phyloP scores from a whole-genome alignment of 2,113 vertebrate species.

The Dipodomys ordii region DNA sequence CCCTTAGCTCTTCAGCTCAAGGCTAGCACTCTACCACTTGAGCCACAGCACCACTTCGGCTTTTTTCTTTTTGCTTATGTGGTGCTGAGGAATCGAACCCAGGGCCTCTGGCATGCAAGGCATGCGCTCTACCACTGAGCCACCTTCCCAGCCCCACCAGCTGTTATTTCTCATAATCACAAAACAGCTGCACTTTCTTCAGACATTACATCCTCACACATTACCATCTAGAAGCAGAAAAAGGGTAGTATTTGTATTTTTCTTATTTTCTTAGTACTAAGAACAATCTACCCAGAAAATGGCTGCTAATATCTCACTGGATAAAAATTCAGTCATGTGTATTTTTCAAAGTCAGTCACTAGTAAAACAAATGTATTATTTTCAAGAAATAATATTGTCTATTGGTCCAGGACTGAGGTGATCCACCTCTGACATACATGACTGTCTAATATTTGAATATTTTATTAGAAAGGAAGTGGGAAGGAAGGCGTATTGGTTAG shows the following conservation, averaged over 20 bases:
- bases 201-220: neutral
- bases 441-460: neutral
- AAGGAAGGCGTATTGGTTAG: neutral
- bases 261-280: constrained; percentile 17
- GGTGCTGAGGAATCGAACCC: too few relatives aligned
- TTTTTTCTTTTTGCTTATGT: too few relatives aligned
- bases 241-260: neutral
- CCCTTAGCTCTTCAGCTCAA: too few relatives aligned
- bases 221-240: neutral
- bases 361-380: constrained; percentile 42
- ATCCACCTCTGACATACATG: neutral
- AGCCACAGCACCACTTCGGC: too few relatives aligned
- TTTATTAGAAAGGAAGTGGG: neutral
- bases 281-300: neutral
- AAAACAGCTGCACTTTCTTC: neutral
- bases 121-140: too few relatives aligned
- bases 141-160: too few relatives aligned
- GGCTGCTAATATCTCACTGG: neutral
- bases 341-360: constrained; percentile 15
- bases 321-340: constrained; percentile 36
- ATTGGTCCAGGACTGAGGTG: neutral
- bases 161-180: neutral
- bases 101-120: too few relatives aligned
- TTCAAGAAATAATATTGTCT: neutral
- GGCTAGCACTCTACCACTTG: too few relatives aligned